Evolutionary conservation across 2,888 invertebrate genomes (phyloP).

Genomic region (Stratiomys singularior): DNA sequence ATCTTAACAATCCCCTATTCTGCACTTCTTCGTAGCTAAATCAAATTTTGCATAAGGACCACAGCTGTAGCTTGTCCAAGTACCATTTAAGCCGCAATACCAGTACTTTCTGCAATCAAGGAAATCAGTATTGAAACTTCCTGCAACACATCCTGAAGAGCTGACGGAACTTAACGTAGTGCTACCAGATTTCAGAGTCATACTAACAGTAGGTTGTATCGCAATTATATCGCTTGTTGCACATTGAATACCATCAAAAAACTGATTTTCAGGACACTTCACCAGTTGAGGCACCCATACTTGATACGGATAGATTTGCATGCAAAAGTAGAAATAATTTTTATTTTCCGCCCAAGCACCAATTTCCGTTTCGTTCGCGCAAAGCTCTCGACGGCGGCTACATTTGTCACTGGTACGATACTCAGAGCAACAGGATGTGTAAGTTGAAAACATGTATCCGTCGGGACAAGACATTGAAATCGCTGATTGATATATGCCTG

Average conservation of each 20-base stretch:
- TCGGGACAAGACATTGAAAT: not conserved
- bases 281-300: not conserved
- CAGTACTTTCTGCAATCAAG: not conserved
- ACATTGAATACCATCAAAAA: not conserved
- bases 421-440: not conserved
- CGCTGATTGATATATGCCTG: not conserved
- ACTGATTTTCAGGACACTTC: not conserved
- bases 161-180: not conserved
- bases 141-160: not conserved
- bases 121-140: not conserved
- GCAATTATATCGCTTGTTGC: too few species aligned
- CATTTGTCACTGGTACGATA: not conserved
- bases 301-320: not conserved
- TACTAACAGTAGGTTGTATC: not conserved
- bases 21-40: not conserved
- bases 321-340: not conserved
- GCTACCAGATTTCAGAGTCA: not conserved
- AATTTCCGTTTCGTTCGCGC: not conserved
- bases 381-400: not conserved
- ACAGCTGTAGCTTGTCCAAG: not conserved
- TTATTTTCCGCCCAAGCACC: slow-evolving; percentile 9
- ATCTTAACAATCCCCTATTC: not conserved
- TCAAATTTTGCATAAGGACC: not conserved
- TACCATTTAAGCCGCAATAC: not conserved
- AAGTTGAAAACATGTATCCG: not conserved